Base-by-base conservation (phyloP, 1,140 invertebrate genomes). In the Potamilus streckersoni region DNA sequence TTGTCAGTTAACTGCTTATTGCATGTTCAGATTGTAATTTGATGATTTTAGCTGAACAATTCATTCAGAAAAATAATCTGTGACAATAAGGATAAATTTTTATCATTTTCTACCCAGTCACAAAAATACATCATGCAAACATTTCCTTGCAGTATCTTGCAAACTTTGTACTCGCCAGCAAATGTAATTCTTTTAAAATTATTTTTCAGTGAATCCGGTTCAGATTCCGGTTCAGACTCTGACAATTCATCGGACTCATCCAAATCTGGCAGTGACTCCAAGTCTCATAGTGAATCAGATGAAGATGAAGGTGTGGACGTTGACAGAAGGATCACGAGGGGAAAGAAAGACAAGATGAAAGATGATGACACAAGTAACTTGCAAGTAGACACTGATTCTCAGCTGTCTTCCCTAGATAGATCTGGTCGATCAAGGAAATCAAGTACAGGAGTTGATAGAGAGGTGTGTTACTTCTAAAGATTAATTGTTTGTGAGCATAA, bases 171-270 rank as follows among this genome's bases (percentile, higher is more conserved):
- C 6, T 15, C 2, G 14, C 6, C 8, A 57, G 15, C 23, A 20
- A 13, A 12, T 49, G 55, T 19, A 19, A 20, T 69, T 58, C 2
- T 20, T 57, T 58, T n/a, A 11, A 23, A 13, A 20, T 73, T 2
- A 31, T 23, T n/a, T 68, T 71, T 0, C 27, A 77, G 70, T 77
- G 69, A 38, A 11, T 72, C 69, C 1, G 75, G 75, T 4, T 77
- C 75, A 16, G 75, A 69, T 19, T 77, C 75, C 0, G 75, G 69
- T n/a, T 77, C 75, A 5, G 75, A 77, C 38, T 77, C 75, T 19
- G 75, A 27, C 15, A 77, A 77, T 71, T 77, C 74, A n/a, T 58
- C 38, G n/a, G 67, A 31, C 17, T 70, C 75, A 0, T 65, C 67
- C 31, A 61, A 67, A 20, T 72, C 75, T 17, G 65, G 64, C 19